Conservation (phyloP, 1,140 invertebrate genomes). For the Zaprionus capensis region DNA sequence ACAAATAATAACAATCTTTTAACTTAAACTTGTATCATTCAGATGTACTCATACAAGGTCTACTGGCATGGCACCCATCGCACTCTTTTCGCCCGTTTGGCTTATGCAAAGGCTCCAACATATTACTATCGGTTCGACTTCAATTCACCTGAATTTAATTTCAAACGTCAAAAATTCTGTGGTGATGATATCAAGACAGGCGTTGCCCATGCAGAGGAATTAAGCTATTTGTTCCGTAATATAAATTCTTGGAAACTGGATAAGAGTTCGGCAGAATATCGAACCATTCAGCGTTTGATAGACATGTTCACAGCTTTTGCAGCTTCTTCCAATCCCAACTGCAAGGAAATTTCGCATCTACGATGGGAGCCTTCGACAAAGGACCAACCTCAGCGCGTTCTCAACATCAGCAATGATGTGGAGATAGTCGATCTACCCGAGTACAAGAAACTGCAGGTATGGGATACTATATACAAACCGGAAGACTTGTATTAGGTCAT, state of each 20-base stretch:
- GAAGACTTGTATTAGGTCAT: slow-evolving; percentile 34
- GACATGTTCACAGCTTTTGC: slow-evolving; percentile 84
- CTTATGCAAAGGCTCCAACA: slow-evolving; percentile 78
- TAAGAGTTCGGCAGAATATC: slow-evolving; percentile 64
- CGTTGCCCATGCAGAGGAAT: slow-evolving; percentile 87
- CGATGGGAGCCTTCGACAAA: slow-evolving; percentile 71
- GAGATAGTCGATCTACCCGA: slow-evolving; percentile 81
- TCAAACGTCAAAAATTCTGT: slow-evolving; percentile 74
- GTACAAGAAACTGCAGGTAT: slow-evolving; percentile 81
- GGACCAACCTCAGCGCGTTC: slow-evolving; percentile 48
- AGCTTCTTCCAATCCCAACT: slow-evolving; percentile 78
- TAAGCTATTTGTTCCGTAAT: slow-evolving; percentile 87
- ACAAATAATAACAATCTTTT: neutral
- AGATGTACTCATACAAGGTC: slow-evolving; percentile 79
- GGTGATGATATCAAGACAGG: slow-evolving; percentile 64
- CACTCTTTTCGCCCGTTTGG: slow-evolving; percentile 69
- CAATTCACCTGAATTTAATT: slow-evolving; percentile 78
- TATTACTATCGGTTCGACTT: slow-evolving; percentile 85
- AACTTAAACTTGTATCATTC: neutral
- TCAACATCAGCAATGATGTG: slow-evolving; percentile 83
- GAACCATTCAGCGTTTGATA: slow-evolving; percentile 77
- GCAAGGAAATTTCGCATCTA: slow-evolving; percentile 45
- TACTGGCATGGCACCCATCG: slow-evolving; percentile 84
- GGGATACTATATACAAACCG: slow-evolving; percentile 77
- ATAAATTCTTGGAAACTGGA: slow-evolving; percentile 81